Evolutionary conservation across 2,797 vertebrate genomes (phyloP).

Genomic region (Steatocranus sp.): DNA sequence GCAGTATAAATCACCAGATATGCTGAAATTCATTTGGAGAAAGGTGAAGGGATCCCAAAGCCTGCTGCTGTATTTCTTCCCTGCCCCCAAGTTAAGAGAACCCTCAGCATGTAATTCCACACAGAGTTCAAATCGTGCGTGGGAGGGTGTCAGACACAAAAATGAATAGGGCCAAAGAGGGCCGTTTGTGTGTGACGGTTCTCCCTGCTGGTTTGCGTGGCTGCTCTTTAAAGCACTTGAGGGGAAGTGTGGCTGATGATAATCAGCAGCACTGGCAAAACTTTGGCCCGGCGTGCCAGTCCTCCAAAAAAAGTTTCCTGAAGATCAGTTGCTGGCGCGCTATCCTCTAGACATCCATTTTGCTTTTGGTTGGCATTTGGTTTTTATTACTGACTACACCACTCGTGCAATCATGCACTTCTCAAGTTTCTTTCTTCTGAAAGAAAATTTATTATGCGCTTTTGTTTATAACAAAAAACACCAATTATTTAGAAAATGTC

Average conservation of each 20-base stretch:
- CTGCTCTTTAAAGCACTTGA: not conserved
- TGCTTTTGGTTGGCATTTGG: not conserved
- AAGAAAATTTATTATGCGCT: not conserved
- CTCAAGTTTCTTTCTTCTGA: not conserved
- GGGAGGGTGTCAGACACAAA: not conserved
- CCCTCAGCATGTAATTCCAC: not conserved
- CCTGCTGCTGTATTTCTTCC: not conserved
- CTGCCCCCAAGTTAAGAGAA: not conserved
- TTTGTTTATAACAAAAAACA: not conserved
- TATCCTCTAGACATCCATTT: not conserved
- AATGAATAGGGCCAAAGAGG: not conserved
- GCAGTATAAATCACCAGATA: not conserved
- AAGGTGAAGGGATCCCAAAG: not conserved
- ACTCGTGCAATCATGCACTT: not conserved
- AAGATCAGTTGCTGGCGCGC: not conserved
- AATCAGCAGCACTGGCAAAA: not conserved
- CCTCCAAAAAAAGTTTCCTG: not conserved
- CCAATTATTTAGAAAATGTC: not conserved
- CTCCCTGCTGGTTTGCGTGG: not conserved
- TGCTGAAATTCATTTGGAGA: not conserved
- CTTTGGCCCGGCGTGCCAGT: not conserved
- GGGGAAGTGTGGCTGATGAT: not conserved
- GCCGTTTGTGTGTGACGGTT: not conserved
- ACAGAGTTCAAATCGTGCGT: not conserved
- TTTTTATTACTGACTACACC: not conserved